Percentiles rank a stretch among this genome's conserved stretches.
Conservation (phyloP, 2,888 invertebrate genomes). For the Gymnosoma rotundatum region DNA sequence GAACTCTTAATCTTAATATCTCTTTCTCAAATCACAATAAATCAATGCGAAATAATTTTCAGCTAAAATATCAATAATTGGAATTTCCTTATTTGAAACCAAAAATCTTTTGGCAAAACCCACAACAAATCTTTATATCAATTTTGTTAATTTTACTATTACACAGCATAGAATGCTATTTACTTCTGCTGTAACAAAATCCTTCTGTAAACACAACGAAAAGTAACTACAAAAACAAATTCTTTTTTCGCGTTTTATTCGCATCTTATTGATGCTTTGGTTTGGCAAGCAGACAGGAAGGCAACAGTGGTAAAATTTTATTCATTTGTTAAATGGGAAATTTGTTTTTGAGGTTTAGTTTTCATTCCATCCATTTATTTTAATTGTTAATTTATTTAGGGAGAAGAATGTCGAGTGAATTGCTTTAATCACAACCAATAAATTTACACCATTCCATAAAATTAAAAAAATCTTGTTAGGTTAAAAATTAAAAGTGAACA, state of each 20-base stretch:
- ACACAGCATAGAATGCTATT: conserved; percentile 54
- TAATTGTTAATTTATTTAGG: no score
- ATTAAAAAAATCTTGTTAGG: no score
- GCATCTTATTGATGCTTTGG: neutral
- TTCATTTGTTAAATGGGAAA: conserved; percentile 28
- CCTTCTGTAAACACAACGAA: neutral
- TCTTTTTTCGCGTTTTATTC: conserved; percentile 7
- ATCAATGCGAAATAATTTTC: conserved; percentile 29
- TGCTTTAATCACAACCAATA: no score
- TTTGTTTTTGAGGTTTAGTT: conserved; percentile 40
- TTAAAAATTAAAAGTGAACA: neutral
- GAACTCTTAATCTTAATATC: no score
- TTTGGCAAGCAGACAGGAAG: conserved; percentile 33
- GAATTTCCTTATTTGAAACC: conserved; percentile 16
- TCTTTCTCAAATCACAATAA: neutral
- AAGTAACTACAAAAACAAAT: neutral
- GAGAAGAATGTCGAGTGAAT: no score
- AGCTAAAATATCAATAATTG: conserved; percentile 18
- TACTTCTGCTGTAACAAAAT: conserved; percentile 35
- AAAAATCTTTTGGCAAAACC: conserved; percentile 3
- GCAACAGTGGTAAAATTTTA: neutral
- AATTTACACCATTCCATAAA: no score
- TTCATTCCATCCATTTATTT: neutral
- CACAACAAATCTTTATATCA: conserved; percentile 37
- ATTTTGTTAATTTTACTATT: conserved; percentile 39